Evolutionary conservation across 1,140 invertebrate genomes (phyloP), one percentile per base, ranked within the genome.

Genomic region (Cecropterus lyciades): DNA sequence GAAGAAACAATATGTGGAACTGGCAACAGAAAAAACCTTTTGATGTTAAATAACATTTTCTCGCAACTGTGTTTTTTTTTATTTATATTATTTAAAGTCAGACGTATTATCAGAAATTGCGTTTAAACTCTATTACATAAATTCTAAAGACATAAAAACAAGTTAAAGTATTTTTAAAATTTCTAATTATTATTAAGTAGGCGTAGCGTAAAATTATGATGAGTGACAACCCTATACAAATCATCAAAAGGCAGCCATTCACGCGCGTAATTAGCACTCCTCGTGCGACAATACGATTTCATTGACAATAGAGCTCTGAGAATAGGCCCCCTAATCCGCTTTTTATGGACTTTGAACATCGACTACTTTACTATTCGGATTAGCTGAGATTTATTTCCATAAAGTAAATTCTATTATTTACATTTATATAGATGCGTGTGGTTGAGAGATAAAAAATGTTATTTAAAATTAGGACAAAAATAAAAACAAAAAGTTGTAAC

Each of bases 201-300:
- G 4, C 30, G 46, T 68, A 74, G 27, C 43, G 62, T 62, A 14
- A 46, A 13, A 43, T 27, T 46, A 24, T 65, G 11, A 13, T 10
- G 13, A 10, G 6, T 33, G 24, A 33, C 49, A 55, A 37, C 51
- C 51, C 30, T 55, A n/a, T 17, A 9, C 8, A 10, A 10, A 40
- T 68, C 69, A 70, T 79, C 75, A 83, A 78, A 84, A 77, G 74
- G 80, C 77, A 67, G 45, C 73, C 70, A 89, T 85, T 85, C 80
- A 83, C 55, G 75, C 80, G 78, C 67, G 75, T 89, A 89, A 89
- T 89, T 89, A 89, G 78, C 79, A 73, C 73, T 84, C 79, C 70
- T 79, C 78, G 71, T 69, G 75, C 74, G 67, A 83, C 82, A 82
- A 89, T 85, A 70, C 70, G 75, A 85, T 79, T 80, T 77, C 77